Conservation (phyloP, 2,797 vertebrate genomes). For the Hapalemur alaotrensis region DNA sequence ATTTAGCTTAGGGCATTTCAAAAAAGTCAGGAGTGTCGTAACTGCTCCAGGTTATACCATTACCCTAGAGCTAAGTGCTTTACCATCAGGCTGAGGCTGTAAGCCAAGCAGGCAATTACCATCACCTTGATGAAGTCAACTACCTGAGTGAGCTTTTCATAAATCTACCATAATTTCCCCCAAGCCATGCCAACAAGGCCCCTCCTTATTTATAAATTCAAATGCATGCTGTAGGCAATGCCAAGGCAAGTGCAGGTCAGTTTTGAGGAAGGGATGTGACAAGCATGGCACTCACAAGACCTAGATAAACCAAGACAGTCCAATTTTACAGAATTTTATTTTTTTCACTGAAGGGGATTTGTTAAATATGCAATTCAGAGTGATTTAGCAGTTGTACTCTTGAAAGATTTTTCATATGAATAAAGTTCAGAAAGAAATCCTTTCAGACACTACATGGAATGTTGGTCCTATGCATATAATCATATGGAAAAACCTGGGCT, state of each 20-base stretch:
- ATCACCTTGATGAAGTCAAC: background rate
- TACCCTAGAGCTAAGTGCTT: background rate
- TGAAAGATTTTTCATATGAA: background rate
- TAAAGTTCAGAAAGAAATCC: background rate
- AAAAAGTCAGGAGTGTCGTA: background rate
- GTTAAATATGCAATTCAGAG: constrained; percentile 5
- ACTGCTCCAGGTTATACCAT: background rate
- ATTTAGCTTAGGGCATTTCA: too few species aligned
- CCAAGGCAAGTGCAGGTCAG: background rate
- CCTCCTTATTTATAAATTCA: background rate
- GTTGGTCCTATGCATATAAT: background rate
- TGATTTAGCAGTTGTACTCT: background rate
- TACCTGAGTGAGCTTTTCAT: background rate
- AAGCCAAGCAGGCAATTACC: background rate
- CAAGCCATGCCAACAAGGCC: background rate
- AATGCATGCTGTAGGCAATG: background rate
- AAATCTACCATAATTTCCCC: background rate
- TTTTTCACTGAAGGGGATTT: background rate
- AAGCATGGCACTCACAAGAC: background rate
- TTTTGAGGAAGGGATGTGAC: background rate
- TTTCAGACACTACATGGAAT: background rate
- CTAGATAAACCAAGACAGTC: background rate
- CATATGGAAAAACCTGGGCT: background rate
- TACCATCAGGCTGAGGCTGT: background rate
- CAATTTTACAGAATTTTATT: background rate